Conservation (phyloP, 37 sponge, comb jelly and placozoan species). For the Dysidea cf. avara region DNA sequence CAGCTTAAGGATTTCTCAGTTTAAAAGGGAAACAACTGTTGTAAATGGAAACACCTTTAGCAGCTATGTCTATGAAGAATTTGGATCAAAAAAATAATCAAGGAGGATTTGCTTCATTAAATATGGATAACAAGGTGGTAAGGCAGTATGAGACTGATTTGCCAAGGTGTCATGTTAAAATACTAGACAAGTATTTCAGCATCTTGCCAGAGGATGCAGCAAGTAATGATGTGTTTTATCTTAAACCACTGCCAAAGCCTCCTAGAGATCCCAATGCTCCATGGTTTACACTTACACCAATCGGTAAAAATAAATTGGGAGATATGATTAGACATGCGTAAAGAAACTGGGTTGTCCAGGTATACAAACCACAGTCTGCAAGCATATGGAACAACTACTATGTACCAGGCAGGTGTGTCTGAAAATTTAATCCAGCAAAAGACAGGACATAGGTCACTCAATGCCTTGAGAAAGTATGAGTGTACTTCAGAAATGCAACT, state of each 20-base stretch:
- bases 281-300: slow-evolving; percentile 22
- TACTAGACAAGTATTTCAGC: slow-evolving; percentile 28
- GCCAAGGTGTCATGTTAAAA: too few species aligned
- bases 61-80: too few species aligned
- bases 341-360: too few species aligned
- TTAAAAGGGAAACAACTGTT: too few species aligned
- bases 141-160: too few species aligned
- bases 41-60: too few species aligned
- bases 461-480: slow-evolving; percentile 24
- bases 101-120: too few species aligned
- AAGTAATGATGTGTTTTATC: slow-evolving; percentile 20
- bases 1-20: too few species aligned
- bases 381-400: slow-evolving; percentile 25
- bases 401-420: slow-evolving; percentile 30
- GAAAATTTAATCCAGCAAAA: slow-evolving; percentile 28
- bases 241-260: not conserved
- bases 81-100: too few species aligned
- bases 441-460: slow-evolving; percentile 42
- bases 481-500: slow-evolving; percentile 19
- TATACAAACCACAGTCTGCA: slow-evolving; percentile 49
- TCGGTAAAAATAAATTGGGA: slow-evolving; percentile 16
- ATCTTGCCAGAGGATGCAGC: too few species aligned
- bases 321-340: slow-evolving; percentile 42
- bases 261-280: not conserved
- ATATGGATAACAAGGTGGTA: too few species aligned